These are phyloP conservation scores for Copsychus sechellarum DNA, from an alignment of 2,113 vertebrate genomes.

Conservation along the genomic window DNA sequence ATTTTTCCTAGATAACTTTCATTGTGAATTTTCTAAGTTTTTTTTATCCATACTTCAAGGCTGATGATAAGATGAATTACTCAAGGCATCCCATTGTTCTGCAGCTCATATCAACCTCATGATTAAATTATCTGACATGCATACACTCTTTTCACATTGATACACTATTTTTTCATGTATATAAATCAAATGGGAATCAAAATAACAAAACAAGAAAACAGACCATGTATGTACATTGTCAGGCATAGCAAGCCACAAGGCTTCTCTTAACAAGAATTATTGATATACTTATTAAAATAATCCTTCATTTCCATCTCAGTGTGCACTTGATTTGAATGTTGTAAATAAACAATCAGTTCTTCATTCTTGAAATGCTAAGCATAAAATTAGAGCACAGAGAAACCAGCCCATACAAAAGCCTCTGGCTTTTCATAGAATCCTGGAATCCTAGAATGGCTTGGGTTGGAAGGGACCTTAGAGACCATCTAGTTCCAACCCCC, in stretches of 20 bases:
- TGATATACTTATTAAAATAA: background rate
- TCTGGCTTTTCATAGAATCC: background rate
- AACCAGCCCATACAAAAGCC: background rate
- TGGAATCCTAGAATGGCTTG: background rate
- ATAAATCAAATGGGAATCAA: background rate
- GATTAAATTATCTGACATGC: constrained; percentile 17
- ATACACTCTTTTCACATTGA: background rate
- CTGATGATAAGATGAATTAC: background rate
- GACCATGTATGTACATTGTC: background rate
- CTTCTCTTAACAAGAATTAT: background rate
- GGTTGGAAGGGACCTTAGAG: background rate
- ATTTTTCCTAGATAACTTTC: background rate
- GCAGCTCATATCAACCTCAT: background rate
- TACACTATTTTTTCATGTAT: background rate
- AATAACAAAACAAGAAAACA: background rate
- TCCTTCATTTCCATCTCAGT: background rate
- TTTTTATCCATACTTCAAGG: constrained; percentile 1
- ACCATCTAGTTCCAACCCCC: background rate
- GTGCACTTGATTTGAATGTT: constrained; percentile 6
- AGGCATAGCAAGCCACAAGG: background rate
- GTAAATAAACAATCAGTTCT: constrained; percentile 32
- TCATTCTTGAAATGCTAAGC: constrained; percentile 24
- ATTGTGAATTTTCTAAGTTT: background rate
- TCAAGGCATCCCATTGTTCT: constrained; percentile 7
- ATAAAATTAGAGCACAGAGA: background rate